Base-by-base conservation (phyloP, 2,888 invertebrate species). In the Siphonodentalium dalli region DNA sequence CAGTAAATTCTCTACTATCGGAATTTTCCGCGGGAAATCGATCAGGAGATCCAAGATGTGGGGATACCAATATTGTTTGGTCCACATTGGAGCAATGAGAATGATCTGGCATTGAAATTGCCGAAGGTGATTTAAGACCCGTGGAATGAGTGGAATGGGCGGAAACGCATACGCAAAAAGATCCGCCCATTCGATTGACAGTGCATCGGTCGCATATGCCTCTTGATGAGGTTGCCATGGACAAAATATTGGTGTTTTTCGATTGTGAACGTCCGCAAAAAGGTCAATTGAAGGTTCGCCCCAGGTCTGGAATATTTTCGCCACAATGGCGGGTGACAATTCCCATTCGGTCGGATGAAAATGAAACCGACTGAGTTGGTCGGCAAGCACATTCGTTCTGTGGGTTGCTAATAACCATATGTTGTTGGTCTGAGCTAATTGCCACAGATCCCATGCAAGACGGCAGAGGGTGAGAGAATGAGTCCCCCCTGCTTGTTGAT, bases 81-180 rank as follows among this genome's bases (percentile, higher is more conserved):
- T 34, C 49, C 42, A 49, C 21, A 29, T 27, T 29, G 49, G 29
- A 9, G 49, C 41, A 18, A 49, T 49, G 23, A 49, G 29, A 6
- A 49, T 23, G 13, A 42, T 27, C 26, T 37, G 37, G 13, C 43
- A 43, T 15, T 37, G 40, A n/a, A 18, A 49, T 24, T 13, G 24
- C 38, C n/a, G 21, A 21, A 47, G 29, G 33, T 47, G n/a, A n/a
- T n/a, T n/a, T n/a, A 40, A 26, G 7, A 40, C 20, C 20, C 8
- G 20, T 5, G 20, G 20, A 7, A 40, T 9, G 6, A 35, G 45
- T 7, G 37, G 45, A 21, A n/a, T n/a, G n/a, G n/a, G n/a, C n/a
- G n/a, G n/a, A n/a, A 37, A 45, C 15, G 35, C 35, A 37, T 45
- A 37, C 3, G 20, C 45, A 21, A 18, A 37, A 15, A 45, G 13